A percentile compares a stretch with the other conserved stretches of the same genome.
Evolutionary conservation across 2,888 invertebrate species (phyloP).

Genomic region (Folsomia candida): DNA sequence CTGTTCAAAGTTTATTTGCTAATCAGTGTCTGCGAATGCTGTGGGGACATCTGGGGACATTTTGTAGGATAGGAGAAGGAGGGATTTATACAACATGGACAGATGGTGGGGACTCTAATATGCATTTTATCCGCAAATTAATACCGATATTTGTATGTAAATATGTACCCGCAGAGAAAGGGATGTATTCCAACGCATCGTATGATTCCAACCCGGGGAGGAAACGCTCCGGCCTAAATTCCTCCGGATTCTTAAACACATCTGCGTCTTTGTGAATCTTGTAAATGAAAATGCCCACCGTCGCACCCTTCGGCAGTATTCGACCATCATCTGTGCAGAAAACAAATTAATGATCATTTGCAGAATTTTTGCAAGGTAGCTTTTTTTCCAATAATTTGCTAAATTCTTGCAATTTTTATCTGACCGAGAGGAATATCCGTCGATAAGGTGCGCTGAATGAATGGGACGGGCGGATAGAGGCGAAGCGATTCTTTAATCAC

Average conservation of each 20-base stretch:
- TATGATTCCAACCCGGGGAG: constrained; percentile 40
- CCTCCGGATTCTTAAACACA: constrained; percentile 58
- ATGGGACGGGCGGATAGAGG: not conserved
- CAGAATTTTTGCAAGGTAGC: not conserved
- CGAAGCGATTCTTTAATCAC: constrained; percentile 55
- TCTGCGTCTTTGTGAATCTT: constrained; percentile 49
- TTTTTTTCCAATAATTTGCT: too few relatives aligned
- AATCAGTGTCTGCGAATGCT: too few relatives aligned
- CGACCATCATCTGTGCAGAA: constrained; percentile 26
- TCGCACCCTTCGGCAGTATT: constrained; percentile 26
- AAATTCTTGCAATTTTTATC: too few relatives aligned
- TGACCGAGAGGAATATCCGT: not conserved
- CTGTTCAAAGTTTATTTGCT: too few relatives aligned
- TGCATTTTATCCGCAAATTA: too few relatives aligned
- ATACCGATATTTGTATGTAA: too few relatives aligned
- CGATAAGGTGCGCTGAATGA: not conserved
- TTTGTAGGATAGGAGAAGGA: too few relatives aligned
- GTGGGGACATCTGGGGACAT: too few relatives aligned
- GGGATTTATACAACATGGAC: too few relatives aligned
- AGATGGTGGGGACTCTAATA: too few relatives aligned
- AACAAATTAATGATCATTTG: not conserved
- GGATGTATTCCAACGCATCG: constrained; percentile 7
- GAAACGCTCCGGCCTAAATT: constrained; percentile 60
- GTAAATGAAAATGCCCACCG: constrained; percentile 32
- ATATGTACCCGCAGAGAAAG: constrained; percentile 14